Base-by-base conservation (phyloP, 2,797 vertebrate genomes). In the Melanotaenia parkinsoni region DNA sequence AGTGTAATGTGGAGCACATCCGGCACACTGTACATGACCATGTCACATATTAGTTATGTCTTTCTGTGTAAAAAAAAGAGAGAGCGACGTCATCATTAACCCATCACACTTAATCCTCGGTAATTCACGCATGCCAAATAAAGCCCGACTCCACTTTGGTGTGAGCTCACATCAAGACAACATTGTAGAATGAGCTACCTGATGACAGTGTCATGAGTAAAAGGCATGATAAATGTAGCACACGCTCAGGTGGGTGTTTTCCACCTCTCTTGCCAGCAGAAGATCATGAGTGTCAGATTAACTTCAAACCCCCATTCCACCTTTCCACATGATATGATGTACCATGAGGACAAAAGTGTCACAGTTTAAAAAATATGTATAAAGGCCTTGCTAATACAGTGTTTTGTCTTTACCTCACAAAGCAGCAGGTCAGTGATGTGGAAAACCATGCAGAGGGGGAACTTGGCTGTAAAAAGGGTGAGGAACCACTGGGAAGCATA, bases 401-500 rank as follows among this genome's bases (percentile, higher is more conserved):
- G 58, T n/a, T 68, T 22, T 32, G 54, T 66, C 18, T 60, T 72
- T 90, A 99, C 98, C 98, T 99, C 98, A 67, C 94, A 98, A 57
- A 99, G 97, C 59, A 99, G 96, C 81, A 99, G 93, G 92, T 99
- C 98, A 62, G 98, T 98, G 93, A 99, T 99, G 93, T 99, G 98
- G 95, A 99, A 99, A 88, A 99, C 98, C 98, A 99, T 99, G 94
- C 96, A 99, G 86, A 99, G 95, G 12, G 98, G 98, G 83, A 99
- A 99, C 92, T 99, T 99, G 93, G 98, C 98, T 24, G 98, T 99
- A 77, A 99, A 99, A 63, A 99, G 96, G 0, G 97, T 99, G 87
- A 99, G 95, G 88, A 99, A 99, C 98, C 98, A 99, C 91, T 99
- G 98, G 33, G 98, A 99, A 5, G 98, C 98, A 1, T 98, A 99